Evolutionary conservation across 1,140 invertebrate species (phyloP), one percentile per base, ranked within the genome.

Genomic region (Heterodera schachtii): DNA sequence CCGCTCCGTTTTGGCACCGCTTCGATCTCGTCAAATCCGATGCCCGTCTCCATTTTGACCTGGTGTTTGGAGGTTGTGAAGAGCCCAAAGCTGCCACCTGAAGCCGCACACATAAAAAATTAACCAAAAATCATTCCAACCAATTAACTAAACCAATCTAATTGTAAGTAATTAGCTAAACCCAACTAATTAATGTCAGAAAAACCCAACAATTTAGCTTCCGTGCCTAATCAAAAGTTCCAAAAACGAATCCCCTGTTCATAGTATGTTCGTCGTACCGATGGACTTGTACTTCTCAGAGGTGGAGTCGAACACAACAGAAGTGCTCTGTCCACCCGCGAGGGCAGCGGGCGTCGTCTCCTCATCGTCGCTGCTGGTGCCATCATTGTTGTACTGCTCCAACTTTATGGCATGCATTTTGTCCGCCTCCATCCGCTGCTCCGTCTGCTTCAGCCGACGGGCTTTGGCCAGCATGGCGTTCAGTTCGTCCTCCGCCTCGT

Each of bases 401-500:
- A 0, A 16, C 44, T 71, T 71, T 4, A 71, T 1, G 2, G 6
- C 11, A 71, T 41, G 16, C 69, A 19, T 86, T 44, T 67, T 52
- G 75, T 47, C 57, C 21, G 43, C 41, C 60, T 70, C 64, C n/a
- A 44, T 52, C 52, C 60, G 81, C 71, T 66, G 66, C 31, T 80
- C 78, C 6, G 66, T 46, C 66, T 87, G 86, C 47, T 75, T 69
- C 60, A 85, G 57, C 57, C 66, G 46, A 21, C 85, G 78, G 7
- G 86, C 70, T n/a, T 75, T 64, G 3, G 67, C 85, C 44, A 86
- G 44, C 13, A 77, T 77, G 44, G 74, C 52, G 46, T 78, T 46
- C 49, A 87, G 64, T 77, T 86, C 85, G n/a, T 86, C 86, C 74
- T 86, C 86, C 49, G 78, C 86, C 66, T 86, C 85, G 52, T 86